These are phyloP conservation scores for Platichthys flesus DNA, from an alignment of 2,113 vertebrate species.

Conservation along the genomic window DNA sequence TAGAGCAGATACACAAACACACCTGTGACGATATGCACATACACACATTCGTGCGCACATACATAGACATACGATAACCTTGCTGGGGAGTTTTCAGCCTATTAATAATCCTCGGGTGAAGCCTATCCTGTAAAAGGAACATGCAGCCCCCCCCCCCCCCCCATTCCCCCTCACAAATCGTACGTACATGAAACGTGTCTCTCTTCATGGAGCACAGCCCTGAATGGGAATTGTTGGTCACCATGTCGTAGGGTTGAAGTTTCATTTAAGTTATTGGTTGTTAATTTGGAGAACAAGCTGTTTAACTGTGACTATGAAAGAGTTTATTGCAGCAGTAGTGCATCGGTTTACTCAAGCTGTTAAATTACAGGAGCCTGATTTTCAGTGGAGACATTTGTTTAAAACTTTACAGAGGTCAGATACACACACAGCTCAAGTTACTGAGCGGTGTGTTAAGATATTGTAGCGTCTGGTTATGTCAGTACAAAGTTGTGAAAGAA, in stretches of 20 bases:
- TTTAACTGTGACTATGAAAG: constrained; percentile 37
- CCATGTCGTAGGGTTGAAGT: constrained; percentile 27
- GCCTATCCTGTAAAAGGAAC: constrained; percentile 45
- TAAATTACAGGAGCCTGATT: not conserved
- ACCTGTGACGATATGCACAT: constrained; percentile 21
- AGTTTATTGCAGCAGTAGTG: constrained; percentile 13
- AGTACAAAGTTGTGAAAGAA: not conserved
- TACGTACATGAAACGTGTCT: constrained; percentile 26
- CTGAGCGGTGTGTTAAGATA: not conserved
- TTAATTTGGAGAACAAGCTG: constrained; percentile 41
- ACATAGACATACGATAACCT: constrained; percentile 59
- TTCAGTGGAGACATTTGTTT: constrained; percentile 18
- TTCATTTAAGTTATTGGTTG: constrained; percentile 31
- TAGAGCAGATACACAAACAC: constrained; percentile 45
- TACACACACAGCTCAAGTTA: not conserved
- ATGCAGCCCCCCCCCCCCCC: not conserved
- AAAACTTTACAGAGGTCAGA: not conserved
- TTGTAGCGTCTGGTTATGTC: not conserved
- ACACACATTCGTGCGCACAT: constrained; percentile 27
- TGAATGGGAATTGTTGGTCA: not conserved
- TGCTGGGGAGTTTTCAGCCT: constrained; percentile 48
- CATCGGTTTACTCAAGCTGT: constrained; percentile 10
- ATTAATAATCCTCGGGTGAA: constrained; percentile 62
- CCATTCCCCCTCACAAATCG: not conserved
- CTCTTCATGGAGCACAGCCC: not conserved